phyloP scores from a whole-genome alignment of 1,140 invertebrate species.

The Tetramorium alpestre region DNA sequence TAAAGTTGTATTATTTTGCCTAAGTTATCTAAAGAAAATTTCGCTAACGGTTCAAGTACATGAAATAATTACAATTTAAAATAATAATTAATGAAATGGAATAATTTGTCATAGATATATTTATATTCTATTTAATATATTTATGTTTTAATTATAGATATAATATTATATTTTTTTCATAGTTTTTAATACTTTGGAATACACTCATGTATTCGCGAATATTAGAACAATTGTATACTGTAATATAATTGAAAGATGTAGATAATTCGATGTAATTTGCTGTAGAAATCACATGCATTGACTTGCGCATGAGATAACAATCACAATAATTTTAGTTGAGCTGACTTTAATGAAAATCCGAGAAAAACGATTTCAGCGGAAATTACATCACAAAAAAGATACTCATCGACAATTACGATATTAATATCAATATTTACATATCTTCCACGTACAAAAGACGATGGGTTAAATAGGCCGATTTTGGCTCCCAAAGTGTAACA shows the following conservation, averaged over 20 bases:
- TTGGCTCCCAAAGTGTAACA: too few relatives aligned
- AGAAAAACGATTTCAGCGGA: not conserved
- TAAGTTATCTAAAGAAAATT: not conserved
- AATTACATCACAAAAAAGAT: not conserved
- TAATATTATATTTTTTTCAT: too few relatives aligned
- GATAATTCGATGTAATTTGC: not conserved
- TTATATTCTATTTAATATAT: too few relatives aligned
- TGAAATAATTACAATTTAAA: not conserved
- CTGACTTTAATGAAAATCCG: not conserved
- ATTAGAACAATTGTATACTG: not conserved
- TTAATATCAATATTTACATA: not conserved
- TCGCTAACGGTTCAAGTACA: not conserved
- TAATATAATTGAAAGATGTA: not conserved
- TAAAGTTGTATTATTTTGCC: not conserved
- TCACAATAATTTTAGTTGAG: not conserved
- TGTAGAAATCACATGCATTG: not conserved
- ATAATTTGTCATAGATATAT: not conserved
- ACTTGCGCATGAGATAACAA: not conserved
- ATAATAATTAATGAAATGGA: not conserved
- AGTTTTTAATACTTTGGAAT: not conserved
- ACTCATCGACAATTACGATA: not conserved
- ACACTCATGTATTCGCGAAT: not conserved
- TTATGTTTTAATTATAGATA: too few relatives aligned
- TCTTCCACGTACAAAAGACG: not conserved
- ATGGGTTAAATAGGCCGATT: too few relatives aligned